A percentile compares a stretch with the other conserved stretches of the same genome.
Conservation (phyloP, 2,113 vertebrate species). For the Stomatorhinus ivindoensis region DNA sequence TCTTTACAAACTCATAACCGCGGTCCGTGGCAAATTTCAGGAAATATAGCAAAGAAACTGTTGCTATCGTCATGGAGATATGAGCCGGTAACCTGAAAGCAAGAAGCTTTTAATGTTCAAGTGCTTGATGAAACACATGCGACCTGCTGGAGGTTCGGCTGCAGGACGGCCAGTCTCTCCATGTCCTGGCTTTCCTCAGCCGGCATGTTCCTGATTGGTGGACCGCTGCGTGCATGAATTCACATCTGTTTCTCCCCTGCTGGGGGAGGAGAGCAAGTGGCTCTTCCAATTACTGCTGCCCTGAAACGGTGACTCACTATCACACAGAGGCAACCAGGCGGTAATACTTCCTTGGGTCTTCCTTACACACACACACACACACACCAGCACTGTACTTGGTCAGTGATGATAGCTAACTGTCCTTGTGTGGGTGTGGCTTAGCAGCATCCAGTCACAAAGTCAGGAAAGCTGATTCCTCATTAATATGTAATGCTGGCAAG, state of each 20-base stretch:
- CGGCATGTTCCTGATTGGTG: not conserved
- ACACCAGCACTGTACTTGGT: not conserved
- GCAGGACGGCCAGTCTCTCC: not conserved
- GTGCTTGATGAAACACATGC: not conserved
- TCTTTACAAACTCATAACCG: not conserved
- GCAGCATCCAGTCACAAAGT: not conserved
- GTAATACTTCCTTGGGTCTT: not conserved
- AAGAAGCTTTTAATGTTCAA: not conserved
- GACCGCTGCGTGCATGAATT: not conserved
- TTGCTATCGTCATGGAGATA: not conserved
- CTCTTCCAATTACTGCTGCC: not conserved
- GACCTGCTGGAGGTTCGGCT: not conserved
- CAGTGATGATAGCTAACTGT: not conserved
- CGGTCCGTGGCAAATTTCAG: not conserved
- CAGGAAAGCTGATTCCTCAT: not conserved
- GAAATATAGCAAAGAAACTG: not conserved
- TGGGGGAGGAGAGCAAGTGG: not conserved
- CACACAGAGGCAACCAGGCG: not conserved
- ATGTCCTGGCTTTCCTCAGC: not conserved
- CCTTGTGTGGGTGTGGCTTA: not conserved
- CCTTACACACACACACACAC: not conserved
- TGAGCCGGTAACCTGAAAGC: not conserved
- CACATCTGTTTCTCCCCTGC: conserved; percentile 1
- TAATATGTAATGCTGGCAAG: not conserved
- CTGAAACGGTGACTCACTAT: conserved; percentile 4